These are phyloP conservation scores for Trypoxylon attenuatum DNA, from an alignment of 2,888 invertebrate genomes.

Conservation along the genomic window DNA sequence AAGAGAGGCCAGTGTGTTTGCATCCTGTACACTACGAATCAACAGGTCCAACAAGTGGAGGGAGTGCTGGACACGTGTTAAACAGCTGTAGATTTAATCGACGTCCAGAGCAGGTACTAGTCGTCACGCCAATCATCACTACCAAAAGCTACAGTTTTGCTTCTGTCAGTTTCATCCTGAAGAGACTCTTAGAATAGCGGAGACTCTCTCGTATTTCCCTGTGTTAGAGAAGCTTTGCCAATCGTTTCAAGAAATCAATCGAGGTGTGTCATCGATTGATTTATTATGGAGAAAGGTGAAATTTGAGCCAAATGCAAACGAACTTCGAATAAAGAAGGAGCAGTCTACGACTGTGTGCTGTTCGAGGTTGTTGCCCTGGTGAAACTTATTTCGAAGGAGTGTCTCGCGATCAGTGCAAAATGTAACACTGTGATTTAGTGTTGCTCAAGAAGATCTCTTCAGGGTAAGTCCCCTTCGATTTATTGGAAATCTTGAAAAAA, in stretches of 20 bases:
- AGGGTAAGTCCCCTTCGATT: neutral
- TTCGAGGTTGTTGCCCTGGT: too few species aligned
- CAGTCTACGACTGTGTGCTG: too few species aligned
- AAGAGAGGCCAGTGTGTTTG: neutral
- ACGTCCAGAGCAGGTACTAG: conserved; percentile 26
- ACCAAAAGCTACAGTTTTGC: too few species aligned
- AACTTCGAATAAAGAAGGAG: too few species aligned
- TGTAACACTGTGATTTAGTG: neutral
- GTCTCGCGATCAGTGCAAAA: neutral
- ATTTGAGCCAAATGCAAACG: neutral
- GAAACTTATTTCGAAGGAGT: neutral
- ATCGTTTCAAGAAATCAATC: neutral
- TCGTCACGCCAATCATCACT: conserved; percentile 19
- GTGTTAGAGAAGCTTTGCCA: neutral
- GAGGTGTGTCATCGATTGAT: neutral
- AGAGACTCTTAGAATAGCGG: neutral
- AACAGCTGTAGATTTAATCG: conserved; percentile 44
- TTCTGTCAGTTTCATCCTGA: too few species aligned
- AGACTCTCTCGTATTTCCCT: neutral
- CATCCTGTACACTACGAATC: neutral
- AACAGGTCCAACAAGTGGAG: neutral
- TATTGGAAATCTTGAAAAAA: neutral
- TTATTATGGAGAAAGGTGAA: neutral
- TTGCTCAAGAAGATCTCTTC: neutral
- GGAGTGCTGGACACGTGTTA: conserved; percentile 34